These are phyloP conservation scores for Albula glossodonta DNA, from an alignment of 2,113 vertebrate genomes.

Conservation along the genomic window DNA sequence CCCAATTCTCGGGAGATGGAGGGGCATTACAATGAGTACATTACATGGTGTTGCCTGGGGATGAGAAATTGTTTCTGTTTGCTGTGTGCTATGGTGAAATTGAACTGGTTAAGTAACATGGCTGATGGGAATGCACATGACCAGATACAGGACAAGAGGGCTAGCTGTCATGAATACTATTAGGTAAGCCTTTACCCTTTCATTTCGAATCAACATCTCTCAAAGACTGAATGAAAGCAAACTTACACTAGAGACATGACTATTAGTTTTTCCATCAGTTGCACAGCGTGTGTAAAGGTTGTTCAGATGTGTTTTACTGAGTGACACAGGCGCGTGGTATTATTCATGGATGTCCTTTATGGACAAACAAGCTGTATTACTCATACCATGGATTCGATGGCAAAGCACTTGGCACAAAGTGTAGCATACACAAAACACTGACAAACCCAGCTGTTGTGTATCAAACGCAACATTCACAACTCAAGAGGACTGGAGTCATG, in stretches of 20 bases:
- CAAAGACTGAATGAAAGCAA: not conserved
- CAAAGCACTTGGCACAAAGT: conserved; percentile 2
- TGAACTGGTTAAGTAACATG: too few relatives aligned
- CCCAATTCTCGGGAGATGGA: too few relatives aligned
- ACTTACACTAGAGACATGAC: not conserved
- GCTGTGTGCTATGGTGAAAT: not conserved
- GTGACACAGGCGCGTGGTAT: not conserved
- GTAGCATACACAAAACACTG: not conserved
- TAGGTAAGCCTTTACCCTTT: not conserved
- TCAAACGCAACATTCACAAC: not conserved
- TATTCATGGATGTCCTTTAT: conserved; percentile 4
- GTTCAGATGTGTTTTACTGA: not conserved
- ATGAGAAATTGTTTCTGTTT: not conserved
- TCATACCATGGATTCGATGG: not conserved
- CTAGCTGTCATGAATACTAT: too few relatives aligned
- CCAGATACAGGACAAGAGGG: too few relatives aligned
- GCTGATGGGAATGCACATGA: too few relatives aligned
- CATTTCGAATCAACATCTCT: not conserved
- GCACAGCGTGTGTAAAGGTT: not conserved
- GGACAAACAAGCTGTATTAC: not conserved
- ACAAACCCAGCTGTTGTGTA: not conserved
- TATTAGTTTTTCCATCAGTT: not conserved
- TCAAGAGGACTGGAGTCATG: not conserved
- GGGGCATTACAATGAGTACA: not conserved
- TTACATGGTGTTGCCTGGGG: not conserved